Percentiles rank a stretch among this genome's conserved stretches.
These are phyloP conservation scores for Limnothrissa miodon DNA, from an alignment of 2,113 vertebrate genomes.

Conservation along the genomic window DNA sequence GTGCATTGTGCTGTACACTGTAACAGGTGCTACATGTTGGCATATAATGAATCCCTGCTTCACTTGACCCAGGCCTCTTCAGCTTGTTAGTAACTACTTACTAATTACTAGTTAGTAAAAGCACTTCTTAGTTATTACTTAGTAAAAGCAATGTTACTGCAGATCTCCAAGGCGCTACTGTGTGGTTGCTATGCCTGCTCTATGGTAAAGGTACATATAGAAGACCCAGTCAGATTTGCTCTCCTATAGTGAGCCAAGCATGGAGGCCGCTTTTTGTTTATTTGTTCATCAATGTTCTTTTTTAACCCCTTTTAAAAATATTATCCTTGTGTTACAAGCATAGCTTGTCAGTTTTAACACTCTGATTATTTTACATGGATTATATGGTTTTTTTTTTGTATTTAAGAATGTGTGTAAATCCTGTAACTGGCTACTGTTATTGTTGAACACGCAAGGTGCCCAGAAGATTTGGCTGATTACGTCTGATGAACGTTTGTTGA, in stretches of 20 bases:
- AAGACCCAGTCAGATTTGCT: too few relatives aligned
- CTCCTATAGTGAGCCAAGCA: too few relatives aligned
- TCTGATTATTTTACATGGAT: neutral
- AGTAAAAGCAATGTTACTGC: neutral
- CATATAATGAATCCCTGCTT: neutral
- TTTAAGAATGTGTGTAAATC: neutral
- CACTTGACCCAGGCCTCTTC: neutral
- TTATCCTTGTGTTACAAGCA: neutral
- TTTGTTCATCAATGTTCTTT: too few relatives aligned
- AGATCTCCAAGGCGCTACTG: neutral
- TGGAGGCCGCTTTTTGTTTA: neutral
- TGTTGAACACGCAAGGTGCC: neutral
- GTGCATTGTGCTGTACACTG: neutral
- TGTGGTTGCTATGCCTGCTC: too few relatives aligned
- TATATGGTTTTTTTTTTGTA: neutral
- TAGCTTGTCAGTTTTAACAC: neutral
- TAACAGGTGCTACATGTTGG: neutral
- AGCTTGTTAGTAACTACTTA: neutral
- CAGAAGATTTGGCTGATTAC: neutral
- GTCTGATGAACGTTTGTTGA: neutral
- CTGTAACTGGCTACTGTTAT: neutral
- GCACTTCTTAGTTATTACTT: too few relatives aligned
- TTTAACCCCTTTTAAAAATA: neutral
- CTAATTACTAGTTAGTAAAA: too few relatives aligned
- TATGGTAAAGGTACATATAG: too few relatives aligned